Evolutionary conservation across 2,888 invertebrate species (phyloP).

Genomic region (Pyralis farinalis): DNA sequence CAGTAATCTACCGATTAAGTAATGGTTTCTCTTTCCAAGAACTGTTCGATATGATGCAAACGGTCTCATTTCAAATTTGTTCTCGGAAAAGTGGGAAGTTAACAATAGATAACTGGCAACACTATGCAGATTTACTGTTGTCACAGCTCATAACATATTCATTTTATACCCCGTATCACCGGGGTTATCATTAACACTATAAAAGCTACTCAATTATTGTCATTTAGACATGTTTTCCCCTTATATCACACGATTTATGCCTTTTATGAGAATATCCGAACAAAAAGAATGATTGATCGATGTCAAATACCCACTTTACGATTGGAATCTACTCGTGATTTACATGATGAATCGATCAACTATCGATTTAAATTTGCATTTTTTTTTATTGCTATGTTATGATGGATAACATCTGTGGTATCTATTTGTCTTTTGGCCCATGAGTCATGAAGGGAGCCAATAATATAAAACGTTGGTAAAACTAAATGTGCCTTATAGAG

Average conservation of each 20-base stretch:
- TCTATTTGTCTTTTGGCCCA: no score
- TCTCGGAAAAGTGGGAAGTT: no score
- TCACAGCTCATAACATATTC: conserved; percentile 27
- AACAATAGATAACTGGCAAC: conserved; percentile 19
- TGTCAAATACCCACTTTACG: conserved; percentile 18
- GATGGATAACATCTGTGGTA: no score
- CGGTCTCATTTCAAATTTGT: no score
- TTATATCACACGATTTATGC: conserved; percentile 25
- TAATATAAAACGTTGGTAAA: no score
- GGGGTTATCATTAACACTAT: conserved; percentile 33
- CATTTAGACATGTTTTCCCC: conserved; percentile 37
- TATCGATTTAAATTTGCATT: conserved; percentile 11
- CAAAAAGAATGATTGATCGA: conserved; percentile 39
- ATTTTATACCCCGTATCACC: conserved; percentile 21
- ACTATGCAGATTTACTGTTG: conserved; percentile 25
- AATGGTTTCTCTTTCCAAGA: no score
- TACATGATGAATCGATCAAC: conserved; percentile 18
- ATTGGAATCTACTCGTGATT: conserved; percentile 15
- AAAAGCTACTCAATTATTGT: conserved; percentile 53
- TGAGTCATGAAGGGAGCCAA: no score
- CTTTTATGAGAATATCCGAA: conserved; percentile 6
- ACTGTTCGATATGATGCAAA: no score
- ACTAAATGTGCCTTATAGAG: no score
- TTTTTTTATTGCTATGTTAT: neutral
- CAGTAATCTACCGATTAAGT: no score